Percentiles rank a stretch among this genome's conserved stretches.
These are phyloP conservation scores for Cyrtorhinus lividipennis DNA, from an alignment of 1,140 invertebrate genomes.

Conservation along the genomic window DNA sequence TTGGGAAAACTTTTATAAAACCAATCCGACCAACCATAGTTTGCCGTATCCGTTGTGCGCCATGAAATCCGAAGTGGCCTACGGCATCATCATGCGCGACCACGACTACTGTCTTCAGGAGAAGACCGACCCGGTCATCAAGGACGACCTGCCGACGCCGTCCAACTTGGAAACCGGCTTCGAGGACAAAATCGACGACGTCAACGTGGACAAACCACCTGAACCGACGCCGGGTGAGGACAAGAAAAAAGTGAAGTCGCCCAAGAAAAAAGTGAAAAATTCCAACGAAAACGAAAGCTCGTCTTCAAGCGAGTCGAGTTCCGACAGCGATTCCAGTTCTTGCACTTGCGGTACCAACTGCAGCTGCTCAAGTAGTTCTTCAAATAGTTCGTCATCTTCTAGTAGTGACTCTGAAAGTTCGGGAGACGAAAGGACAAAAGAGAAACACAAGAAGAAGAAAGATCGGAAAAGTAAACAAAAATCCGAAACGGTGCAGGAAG, in stretches of 20 bases:
- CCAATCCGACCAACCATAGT: conserved; percentile 17
- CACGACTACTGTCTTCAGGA: conserved; percentile 43
- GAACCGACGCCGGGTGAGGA: neutral
- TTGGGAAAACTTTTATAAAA: conserved; percentile 60
- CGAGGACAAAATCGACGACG: conserved; percentile 10
- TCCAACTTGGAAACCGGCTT: conserved; percentile 16
- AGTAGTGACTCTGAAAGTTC: conserved; percentile 50
- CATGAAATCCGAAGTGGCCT: conserved; percentile 20
- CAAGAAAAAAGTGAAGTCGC: conserved; percentile 31
- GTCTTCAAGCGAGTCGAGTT: conserved; percentile 53
- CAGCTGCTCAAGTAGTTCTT: conserved; percentile 52
- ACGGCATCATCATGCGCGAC: conserved; percentile 31
- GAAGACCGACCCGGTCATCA: conserved; percentile 15
- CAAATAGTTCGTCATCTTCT: conserved; percentile 44
- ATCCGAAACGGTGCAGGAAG: conserved; percentile 26
- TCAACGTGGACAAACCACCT: conserved; percentile 11
- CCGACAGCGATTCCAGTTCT: conserved; percentile 54
- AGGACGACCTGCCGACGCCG: conserved; percentile 16
- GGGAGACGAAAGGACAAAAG: conserved; percentile 33
- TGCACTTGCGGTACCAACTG: conserved; percentile 66
- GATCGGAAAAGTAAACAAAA: conserved; percentile 28
- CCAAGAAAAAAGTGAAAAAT: conserved; percentile 31
- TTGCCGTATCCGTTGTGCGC: conserved; percentile 21
- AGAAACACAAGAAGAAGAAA: conserved; percentile 30
- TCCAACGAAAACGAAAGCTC: conserved; percentile 24